These are phyloP conservation scores for Coilia nasus DNA, from an alignment of 2,797 vertebrate genomes.

Conservation along the genomic window DNA sequence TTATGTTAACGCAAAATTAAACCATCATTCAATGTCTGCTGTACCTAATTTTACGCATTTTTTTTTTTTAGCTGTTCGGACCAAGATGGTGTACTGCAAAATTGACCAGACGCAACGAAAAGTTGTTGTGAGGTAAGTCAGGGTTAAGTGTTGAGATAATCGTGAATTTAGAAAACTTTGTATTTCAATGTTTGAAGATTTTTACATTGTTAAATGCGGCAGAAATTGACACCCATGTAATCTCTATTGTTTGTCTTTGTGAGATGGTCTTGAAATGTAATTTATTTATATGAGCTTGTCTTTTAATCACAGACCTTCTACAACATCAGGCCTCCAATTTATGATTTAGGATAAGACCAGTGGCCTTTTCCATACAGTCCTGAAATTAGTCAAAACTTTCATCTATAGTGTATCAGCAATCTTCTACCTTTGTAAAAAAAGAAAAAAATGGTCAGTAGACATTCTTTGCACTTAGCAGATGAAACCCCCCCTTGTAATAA, in stretches of 20 bases:
- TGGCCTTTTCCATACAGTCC: too few species aligned
- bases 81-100: conserved; percentile 99
- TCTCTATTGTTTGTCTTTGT: background rate
- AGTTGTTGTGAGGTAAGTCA: conserved; percentile 93
- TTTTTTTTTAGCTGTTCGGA: conserved; percentile 85
- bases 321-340: too few species aligned
- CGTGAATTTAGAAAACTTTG: conserved; percentile 41
- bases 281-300: background rate
- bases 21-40: too few species aligned
- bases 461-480: background rate
- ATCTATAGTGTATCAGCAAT: too few species aligned
- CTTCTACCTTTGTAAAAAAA: too few species aligned
- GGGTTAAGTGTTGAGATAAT: background rate
- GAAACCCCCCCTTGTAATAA: background rate
- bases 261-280: background rate
- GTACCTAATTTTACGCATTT: conserved; percentile 25
- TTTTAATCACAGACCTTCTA: too few species aligned
- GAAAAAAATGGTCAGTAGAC: too few species aligned
- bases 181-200: conserved; percentile 53
- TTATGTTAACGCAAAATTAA: too few species aligned
- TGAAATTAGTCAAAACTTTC: too few species aligned
- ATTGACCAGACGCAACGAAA: conserved; percentile 98
- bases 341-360: too few species aligned
- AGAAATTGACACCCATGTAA: background rate
- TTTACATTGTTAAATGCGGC: background rate